phyloP scores from a whole-genome alignment of 2,797 vertebrate species.

The Dallia pectoralis region DNA sequence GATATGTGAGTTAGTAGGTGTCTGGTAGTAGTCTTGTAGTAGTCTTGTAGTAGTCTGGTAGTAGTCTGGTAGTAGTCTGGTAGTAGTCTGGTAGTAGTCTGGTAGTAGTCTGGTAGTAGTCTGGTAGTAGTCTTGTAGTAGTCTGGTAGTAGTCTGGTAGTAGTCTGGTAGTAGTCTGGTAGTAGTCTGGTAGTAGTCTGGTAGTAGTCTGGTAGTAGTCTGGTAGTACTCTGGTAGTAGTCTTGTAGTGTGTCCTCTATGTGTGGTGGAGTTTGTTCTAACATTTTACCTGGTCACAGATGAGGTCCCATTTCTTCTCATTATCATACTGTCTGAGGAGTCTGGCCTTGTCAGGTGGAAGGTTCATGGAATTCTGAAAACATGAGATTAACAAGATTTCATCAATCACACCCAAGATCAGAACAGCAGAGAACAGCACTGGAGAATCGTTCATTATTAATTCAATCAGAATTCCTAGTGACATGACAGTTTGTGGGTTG shows the following conservation, averaged over 20 bases:
- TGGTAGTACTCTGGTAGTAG: neutral
- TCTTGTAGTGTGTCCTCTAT: too few relatives aligned
- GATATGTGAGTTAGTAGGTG: neutral
- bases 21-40: neutral
- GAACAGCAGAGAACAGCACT: neutral
- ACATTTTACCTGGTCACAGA: constrained; percentile 84
- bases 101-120: too few relatives aligned
- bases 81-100: too few relatives aligned
- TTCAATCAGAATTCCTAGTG: neutral
- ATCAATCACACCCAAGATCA: neutral
- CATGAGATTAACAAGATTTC: neutral
- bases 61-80: too few relatives aligned
- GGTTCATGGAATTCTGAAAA: constrained; percentile 92
- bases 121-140: neutral
- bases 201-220: neutral
- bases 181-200: too few relatives aligned
- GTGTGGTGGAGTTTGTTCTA: neutral
- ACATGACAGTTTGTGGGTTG: constrained; percentile 21
- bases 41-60: too few relatives aligned
- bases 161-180: neutral
- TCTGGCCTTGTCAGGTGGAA: constrained; percentile 88
- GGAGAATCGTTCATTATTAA: neutral
- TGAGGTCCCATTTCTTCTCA: constrained; percentile 94
- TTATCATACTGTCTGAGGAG: constrained; percentile 95
- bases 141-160: neutral